Base-by-base conservation (phyloP, 2,888 invertebrate species). In the Malachius bipustulatus region DNA sequence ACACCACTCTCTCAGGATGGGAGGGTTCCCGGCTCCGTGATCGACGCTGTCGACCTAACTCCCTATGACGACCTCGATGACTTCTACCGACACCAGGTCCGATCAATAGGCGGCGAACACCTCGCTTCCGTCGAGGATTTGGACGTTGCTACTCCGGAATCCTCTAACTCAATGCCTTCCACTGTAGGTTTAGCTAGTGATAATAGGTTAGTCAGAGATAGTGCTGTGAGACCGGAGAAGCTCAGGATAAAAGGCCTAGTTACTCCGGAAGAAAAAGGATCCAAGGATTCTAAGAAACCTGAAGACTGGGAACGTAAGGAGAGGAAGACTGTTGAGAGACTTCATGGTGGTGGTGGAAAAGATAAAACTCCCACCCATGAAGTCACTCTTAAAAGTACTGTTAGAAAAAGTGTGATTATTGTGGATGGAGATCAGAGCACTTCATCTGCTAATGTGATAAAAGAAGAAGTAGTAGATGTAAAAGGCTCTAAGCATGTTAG, bases 181-280 rank as follows among this genome's bases (percentile, higher is more conserved):
- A 43, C 40, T 39, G 16, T 32, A 37, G 40, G 37, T 55, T 67
- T 71, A 55, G 66, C 70, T 52, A 65, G 64, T 28, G 65, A 53
- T 44, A 54, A 52, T 39, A 48, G 52, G 32, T 49, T 59, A 43
- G 55, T 47, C 43, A 45, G 51, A 47, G 54, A 55, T 51, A 54
- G 49, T 42, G 49, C 53, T n/a, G 42, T 49, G 27, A 47, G 60
- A 27, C 60, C 60, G 26, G 57, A 47, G 29, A 54, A 58, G 37
- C 42, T 60, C 32, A 50, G 51, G 34, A 50, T 60, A 15, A 48
- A 44, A 44, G 44, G 47, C 35, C 47, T 46, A 31, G 39, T 45
- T 26, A 57, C 63, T n/a, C 63, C 63, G 2, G 62, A 62, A 46
- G 64, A 64, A 43, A 64, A 64, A 47, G 64, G 64, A 36, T 55